Percentiles rank a stretch among this genome's conserved stretches.
phyloP scores from a whole-genome alignment of 2,797 vertebrate species.

The Hemibagrus guttatus region DNA sequence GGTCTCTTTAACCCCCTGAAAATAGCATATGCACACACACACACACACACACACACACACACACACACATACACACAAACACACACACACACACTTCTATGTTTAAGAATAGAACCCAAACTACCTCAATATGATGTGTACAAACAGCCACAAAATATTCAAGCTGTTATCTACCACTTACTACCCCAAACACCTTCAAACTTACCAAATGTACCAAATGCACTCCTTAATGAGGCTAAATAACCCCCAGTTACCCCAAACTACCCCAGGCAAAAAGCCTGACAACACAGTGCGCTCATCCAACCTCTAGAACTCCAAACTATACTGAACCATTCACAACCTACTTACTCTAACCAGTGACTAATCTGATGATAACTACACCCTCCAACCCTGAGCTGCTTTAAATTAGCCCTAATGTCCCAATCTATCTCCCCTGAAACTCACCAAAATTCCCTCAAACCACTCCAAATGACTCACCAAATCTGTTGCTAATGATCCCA shows the following conservation, averaged over 20 bases:
- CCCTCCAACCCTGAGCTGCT: not conserved
- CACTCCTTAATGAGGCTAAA: not conserved
- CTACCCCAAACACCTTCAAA: not conserved
- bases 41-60: not conserved
- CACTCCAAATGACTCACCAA: not conserved
- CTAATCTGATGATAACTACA: not conserved
- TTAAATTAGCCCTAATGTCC: no score
- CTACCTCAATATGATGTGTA: not conserved
- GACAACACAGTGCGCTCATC: not conserved
- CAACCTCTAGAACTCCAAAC: not conserved
- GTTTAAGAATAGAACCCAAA: not conserved
- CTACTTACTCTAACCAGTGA: not conserved
- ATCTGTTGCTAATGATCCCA: not conserved
- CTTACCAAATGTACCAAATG: no score
- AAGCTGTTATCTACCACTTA: not conserved
- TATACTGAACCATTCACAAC: not conserved
- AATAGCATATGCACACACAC: not conserved
- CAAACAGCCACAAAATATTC: not conserved
- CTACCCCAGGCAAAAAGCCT: not conserved
- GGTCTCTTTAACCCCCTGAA: not conserved
- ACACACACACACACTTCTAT: not conserved
- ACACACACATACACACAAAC: not conserved
- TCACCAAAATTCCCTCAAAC: not conserved
- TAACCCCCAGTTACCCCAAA: not conserved
- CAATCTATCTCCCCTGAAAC: not conserved